Evolutionary conservation across 2,797 vertebrate species (phyloP).

Genomic region (Ctenopoma multispine): DNA sequence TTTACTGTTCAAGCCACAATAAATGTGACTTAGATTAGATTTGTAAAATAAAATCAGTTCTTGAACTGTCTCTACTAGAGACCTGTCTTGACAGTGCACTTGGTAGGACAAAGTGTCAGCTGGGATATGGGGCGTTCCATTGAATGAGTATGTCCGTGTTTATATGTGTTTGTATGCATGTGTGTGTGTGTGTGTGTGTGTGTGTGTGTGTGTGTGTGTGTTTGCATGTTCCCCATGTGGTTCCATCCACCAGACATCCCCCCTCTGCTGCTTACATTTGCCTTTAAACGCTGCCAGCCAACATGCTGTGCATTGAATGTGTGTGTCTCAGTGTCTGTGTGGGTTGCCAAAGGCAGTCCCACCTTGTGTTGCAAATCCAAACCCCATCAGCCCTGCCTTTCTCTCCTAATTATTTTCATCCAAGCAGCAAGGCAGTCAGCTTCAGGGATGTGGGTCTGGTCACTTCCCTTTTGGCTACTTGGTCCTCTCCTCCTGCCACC

Average conservation of each 20-base stretch:
- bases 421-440: conserved; percentile 44
- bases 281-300: conserved; percentile 74
- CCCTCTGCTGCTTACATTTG: conserved; percentile 52
- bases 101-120: conserved; percentile 65
- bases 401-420: conserved; percentile 69
- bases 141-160: conserved; percentile 16
- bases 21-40: background rate
- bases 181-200: no score
- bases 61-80: conserved; percentile 5
- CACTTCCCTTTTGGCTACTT: conserved; percentile 51
- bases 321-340: conserved; percentile 34
- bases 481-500: conserved; percentile 11
- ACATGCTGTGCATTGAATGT: conserved; percentile 52
- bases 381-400: conserved; percentile 58
- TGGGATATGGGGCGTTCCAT: conserved; percentile 66
- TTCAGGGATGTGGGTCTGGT: conserved; percentile 51
- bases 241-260: conserved; percentile 51
- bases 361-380: conserved; percentile 62
- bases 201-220: conserved; percentile 34
- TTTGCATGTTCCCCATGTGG: conserved; percentile 58
- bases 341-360: conserved; percentile 61
- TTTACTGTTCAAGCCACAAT: background rate
- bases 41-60: conserved; percentile 6
- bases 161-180: conserved; percentile 32
- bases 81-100: conserved; percentile 41